Evolutionary conservation across 2,797 vertebrate genomes (phyloP), one percentile per base, ranked within the genome.

Genomic region (Molossus alvarezi): DNA sequence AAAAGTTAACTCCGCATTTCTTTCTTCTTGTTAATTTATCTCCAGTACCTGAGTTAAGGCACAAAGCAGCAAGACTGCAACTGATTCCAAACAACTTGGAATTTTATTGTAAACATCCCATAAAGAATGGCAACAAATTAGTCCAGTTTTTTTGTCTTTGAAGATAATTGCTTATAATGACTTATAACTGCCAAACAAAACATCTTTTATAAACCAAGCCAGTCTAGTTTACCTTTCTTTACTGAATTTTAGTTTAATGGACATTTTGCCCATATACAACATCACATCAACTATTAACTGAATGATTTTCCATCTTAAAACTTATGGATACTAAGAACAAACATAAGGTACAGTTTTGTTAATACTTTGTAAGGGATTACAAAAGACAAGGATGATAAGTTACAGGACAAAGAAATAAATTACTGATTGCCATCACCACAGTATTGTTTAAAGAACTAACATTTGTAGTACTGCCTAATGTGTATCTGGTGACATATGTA

Each of bases 351-450:
- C 97, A 97, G 75, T 73, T 96, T 96, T 96, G 97, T 97, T 97
- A 97, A 97, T 96, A 97, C 96, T 97, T 93, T 92, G 73, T 92
- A 96, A 94, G 83, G 79, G 84, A 96, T 97, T 97, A 97, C 97
- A 97, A 96, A 97, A 97, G 92, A 98, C 90, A 92, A 96, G 83
- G 81, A 96, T 97, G 97, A 75, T 95, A 98, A 97, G 73, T 96
- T 96, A 97, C 94, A 98, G 97, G 97, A 97, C 92, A 97, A 92
- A 98, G 90, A 97, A 98, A 97, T 97, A 97, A 98, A 96, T 98
- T 97, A 97, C 94, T 97, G 97, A 98, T 97, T 98, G 97, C 97
- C 97, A 98, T 98, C 97, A 98, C 97, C 97, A 98, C 92, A 29
- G 90, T 96, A 97, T 95, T 97, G 72, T 96, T 96, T 96, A 96